A percentile compares a stretch with the other conserved stretches of the same genome.
Conservation (phyloP, 2,113 vertebrate species). For the Hyaena hyaena region DNA sequence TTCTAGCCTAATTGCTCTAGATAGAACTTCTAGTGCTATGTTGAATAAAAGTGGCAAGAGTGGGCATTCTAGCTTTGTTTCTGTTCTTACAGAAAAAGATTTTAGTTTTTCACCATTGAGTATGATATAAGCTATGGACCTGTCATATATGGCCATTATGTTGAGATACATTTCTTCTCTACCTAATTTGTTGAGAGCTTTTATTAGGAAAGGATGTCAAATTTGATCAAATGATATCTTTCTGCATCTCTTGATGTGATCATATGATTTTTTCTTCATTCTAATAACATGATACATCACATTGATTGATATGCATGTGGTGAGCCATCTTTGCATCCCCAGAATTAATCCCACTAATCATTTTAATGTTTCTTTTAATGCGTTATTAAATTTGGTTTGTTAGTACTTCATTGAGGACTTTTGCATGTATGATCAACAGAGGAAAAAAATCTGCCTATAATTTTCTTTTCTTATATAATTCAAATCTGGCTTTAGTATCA, state of each 20-base stretch:
- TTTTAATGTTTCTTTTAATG: neutral
- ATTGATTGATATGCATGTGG: neutral
- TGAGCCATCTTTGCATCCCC: neutral
- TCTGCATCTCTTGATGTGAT: neutral
- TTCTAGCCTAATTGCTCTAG: neutral
- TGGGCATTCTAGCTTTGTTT: neutral
- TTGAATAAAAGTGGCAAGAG: neutral
- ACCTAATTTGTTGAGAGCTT: neutral
- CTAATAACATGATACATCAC: neutral
- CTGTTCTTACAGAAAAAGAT: neutral
- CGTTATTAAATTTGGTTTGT: neutral
- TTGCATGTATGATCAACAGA: neutral
- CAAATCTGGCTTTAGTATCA: neutral
- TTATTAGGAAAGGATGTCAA: neutral
- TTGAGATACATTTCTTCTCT: neutral
- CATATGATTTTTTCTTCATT: neutral
- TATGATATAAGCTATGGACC: neutral
- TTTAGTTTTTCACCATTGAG: neutral
- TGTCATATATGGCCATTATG: neutral
- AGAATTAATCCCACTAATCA: neutral
- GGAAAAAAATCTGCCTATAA: neutral
- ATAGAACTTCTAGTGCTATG: neutral
- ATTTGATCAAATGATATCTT: neutral
- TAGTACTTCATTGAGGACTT: neutral
- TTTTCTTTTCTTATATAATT: neutral